Evolutionary conservation across 92 coral and sea anemone species (phyloP).

Genomic region (Blastomussa wellsi): DNA sequence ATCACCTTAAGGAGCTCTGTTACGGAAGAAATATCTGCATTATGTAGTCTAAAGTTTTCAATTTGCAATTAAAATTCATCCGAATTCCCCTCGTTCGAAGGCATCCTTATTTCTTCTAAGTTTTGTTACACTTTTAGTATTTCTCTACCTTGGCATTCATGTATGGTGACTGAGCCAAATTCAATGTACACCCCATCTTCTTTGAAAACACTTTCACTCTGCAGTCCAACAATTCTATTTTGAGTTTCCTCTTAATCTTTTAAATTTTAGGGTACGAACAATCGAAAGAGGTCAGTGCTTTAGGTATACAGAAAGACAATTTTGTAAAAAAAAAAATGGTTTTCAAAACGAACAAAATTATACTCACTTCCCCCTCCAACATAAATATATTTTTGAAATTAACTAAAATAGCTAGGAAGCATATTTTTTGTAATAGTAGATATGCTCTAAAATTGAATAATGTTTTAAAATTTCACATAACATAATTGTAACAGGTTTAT

Average conservation of each 20-base stretch:
- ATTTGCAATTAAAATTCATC: too few relatives aligned
- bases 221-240: too few relatives aligned
- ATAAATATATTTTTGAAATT: background rate
- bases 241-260: background rate
- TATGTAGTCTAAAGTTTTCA: too few relatives aligned
- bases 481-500: background rate
- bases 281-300: background rate
- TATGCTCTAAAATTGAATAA: background rate
- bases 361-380: background rate
- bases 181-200: background rate
- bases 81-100: too few relatives aligned
- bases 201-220: background rate
- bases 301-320: background rate
- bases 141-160: too few relatives aligned
- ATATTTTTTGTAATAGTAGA: background rate
- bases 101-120: too few relatives aligned
- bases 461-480: background rate
- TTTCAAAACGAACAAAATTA: background rate
- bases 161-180: too few relatives aligned
- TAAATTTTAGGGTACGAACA: background rate
- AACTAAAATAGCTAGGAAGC: background rate
- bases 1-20: too few relatives aligned
- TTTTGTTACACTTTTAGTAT: too few relatives aligned
- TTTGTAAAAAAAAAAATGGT: background rate
- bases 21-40: too few relatives aligned